Evolutionary conservation across 2,797 vertebrate genomes (phyloP).

Genomic region (Molossus molossus): DNA sequence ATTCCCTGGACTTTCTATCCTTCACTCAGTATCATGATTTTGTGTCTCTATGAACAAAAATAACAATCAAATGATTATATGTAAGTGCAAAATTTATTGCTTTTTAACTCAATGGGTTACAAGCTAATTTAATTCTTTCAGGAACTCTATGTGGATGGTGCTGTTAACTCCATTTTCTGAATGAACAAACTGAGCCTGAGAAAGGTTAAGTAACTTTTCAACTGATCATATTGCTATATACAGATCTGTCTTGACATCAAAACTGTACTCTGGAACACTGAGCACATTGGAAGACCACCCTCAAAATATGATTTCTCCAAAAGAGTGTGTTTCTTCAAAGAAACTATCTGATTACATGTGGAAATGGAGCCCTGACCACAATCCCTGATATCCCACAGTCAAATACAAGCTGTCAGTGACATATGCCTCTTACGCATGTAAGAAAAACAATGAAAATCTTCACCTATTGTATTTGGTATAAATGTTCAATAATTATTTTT

Average conservation of each 20-base stretch:
- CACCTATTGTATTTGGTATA: neutral
- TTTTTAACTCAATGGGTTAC: neutral
- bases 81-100: neutral
- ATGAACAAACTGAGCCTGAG: neutral
- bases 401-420: neutral
- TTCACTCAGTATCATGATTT: neutral
- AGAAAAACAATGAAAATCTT: neutral
- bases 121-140: neutral
- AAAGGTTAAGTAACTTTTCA: neutral
- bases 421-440: too few species aligned
- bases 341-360: neutral
- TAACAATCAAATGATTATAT: neutral
- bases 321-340: neutral
- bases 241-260: neutral
- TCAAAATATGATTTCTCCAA: neutral
- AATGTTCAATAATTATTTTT: neutral
- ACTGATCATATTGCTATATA: neutral
- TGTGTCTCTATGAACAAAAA: neutral
- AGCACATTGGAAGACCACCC: neutral
- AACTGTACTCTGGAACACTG: neutral
- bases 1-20: neutral
- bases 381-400: neutral
- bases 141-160: neutral
- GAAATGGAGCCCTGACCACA: neutral
- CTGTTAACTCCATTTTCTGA: neutral